These are phyloP conservation scores for Oryctes rhinoceros DNA, from an alignment of 1,140 invertebrate genomes.

Conservation along the genomic window DNA sequence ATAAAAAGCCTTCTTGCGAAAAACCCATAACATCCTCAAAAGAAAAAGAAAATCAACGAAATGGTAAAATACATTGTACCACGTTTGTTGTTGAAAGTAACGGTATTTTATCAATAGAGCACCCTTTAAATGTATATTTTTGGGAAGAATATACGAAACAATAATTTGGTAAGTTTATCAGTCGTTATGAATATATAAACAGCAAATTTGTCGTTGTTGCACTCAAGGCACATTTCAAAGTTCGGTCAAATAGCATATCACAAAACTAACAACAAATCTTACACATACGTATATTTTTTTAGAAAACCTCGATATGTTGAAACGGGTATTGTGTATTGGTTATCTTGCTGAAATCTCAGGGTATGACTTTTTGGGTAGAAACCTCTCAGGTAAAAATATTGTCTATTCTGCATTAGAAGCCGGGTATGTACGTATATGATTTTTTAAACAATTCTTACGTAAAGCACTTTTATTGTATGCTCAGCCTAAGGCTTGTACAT, in stretches of 20 bases:
- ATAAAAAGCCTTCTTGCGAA: no score
- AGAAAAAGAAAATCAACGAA: no score
- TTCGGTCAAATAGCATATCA: not conserved
- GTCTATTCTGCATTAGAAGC: not conserved
- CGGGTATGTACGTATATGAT: slow-evolving; percentile 4
- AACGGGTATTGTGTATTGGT: slow-evolving; percentile 34
- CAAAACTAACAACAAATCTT: not conserved
- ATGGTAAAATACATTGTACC: no score
- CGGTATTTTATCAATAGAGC: no score
- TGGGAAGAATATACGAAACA: no score
- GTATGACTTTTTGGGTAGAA: slow-evolving; percentile 27
- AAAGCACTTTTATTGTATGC: slow-evolving; percentile 19
- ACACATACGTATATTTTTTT: not conserved
- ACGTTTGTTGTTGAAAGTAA: no score
- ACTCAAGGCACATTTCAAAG: not conserved
- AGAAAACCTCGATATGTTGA: slow-evolving; percentile 24
- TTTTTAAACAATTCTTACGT: not conserved
- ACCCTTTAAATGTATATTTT: no score
- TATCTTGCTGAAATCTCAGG: slow-evolving; percentile 38
- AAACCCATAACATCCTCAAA: no score
- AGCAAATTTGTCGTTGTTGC: no score
- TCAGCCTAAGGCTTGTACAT: slow-evolving; percentile 26
- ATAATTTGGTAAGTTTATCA: no score
- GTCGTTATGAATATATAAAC: no score
- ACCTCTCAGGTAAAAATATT: slow-evolving; percentile 32